A percentile compares a stretch with the other conserved stretches of the same genome.
phyloP scores from a whole-genome alignment of 2,797 vertebrate genomes.

The Coccyzus lansbergi region DNA sequence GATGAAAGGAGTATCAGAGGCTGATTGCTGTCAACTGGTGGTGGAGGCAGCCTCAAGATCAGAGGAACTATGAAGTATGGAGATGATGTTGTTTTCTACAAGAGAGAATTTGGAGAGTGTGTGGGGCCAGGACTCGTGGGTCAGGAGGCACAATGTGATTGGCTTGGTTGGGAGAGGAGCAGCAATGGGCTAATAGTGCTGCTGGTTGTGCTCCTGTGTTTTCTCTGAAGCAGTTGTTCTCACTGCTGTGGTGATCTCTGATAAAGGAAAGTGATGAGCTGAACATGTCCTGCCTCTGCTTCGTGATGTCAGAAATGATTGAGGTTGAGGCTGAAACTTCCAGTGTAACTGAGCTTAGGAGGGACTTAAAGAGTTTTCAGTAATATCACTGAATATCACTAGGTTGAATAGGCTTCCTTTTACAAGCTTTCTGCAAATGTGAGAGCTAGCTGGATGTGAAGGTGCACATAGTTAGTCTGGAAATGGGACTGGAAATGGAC shows the following conservation, averaged over 20 bases:
- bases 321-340: not conserved
- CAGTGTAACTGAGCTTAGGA: not conserved
- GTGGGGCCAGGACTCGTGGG: rapidly evolving
- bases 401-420: not conserved
- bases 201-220: not conserved
- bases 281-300: not conserved
- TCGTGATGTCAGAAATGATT: not conserved
- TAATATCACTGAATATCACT: not conserved
- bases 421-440: not conserved
- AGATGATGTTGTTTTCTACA: not conserved
- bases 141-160: rapidly evolving
- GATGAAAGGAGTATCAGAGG: not conserved
- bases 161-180: not conserved
- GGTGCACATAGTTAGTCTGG: not conserved
- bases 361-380: no score
- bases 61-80: not conserved
- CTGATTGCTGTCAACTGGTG: not conserved
- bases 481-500: not conserved
- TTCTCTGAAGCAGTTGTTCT: not conserved
- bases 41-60: not conserved
- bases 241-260: not conserved
- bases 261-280: not conserved
- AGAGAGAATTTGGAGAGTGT: not conserved
- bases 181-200: not conserved
- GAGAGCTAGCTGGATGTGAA: not conserved